Evolutionary conservation across 2,797 vertebrate species (phyloP).

Genomic region (Sebastes steindachneri): DNA sequence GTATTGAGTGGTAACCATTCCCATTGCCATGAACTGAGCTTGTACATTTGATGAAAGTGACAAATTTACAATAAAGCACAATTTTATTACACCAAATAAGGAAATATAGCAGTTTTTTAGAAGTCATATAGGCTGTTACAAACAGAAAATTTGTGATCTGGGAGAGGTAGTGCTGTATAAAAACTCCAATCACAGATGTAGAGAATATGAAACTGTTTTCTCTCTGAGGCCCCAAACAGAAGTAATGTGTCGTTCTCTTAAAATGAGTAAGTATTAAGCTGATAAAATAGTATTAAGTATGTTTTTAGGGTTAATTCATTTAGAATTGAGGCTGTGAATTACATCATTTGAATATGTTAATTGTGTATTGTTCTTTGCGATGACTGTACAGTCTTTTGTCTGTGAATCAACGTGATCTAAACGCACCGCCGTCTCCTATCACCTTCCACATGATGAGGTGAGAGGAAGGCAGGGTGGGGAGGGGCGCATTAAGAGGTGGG

Average conservation of each 20-base stretch:
- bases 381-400: neutral
- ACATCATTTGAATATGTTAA: neutral
- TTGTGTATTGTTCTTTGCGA: neutral
- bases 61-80: neutral
- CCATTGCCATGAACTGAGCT: neutral
- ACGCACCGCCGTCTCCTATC: neutral
- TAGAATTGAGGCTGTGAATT: neutral
- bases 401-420: constrained; percentile 2
- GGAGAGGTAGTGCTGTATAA: neutral
- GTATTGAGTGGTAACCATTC: too few species aligned
- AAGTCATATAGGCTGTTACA: neutral
- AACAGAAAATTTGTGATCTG: neutral
- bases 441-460: constrained; percentile 10
- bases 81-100: neutral
- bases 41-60: neutral
- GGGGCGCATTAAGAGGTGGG: neutral
- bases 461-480: neutral
- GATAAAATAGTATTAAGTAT: neutral
- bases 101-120: neutral
- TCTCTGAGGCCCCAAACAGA: neutral
- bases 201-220: neutral
- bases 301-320: neutral
- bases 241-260: neutral
- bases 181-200: neutral
- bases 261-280: neutral